Conservation (phyloP, 2,797 vertebrate genomes). For the Tenualosa ilisha region DNA sequence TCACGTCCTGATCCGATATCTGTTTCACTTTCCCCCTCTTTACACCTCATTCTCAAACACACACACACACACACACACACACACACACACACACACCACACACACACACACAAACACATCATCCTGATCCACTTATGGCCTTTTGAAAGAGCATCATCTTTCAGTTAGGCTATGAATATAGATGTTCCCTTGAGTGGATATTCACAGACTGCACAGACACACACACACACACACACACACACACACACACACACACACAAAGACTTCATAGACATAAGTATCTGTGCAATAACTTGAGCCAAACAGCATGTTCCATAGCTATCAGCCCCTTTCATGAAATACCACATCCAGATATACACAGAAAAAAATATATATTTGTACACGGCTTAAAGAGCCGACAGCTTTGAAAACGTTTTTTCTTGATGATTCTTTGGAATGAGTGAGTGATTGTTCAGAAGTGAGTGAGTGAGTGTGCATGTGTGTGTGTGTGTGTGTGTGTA, state of each 20-base stretch:
- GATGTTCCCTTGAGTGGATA: background rate
- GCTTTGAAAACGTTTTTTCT: background rate
- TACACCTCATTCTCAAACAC: constrained; percentile 9
- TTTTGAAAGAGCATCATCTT: constrained; percentile 16
- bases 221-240: background rate
- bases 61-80: constrained; percentile 6
- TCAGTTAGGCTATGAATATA: constrained; percentile 24
- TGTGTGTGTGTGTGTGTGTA: background rate
- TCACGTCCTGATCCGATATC: constrained; percentile 20
- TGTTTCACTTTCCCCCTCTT: constrained; percentile 21
- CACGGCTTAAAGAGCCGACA: background rate
- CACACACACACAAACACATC: constrained; percentile 13
- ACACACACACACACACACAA: background rate
- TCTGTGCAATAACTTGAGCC: background rate
- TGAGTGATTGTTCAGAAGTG: background rate
- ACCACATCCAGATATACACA: background rate
- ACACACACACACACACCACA: constrained; percentile 9
- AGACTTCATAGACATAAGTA: background rate
- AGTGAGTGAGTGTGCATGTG: background rate
- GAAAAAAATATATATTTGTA: background rate
- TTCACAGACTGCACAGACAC: background rate
- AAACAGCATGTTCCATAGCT: background rate
- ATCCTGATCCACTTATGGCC: constrained; percentile 14
- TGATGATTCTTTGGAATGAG: background rate
- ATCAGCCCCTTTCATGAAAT: background rate